Conservation (phyloP, 2,888 invertebrate genomes). For the Spicauda simplicius region DNA sequence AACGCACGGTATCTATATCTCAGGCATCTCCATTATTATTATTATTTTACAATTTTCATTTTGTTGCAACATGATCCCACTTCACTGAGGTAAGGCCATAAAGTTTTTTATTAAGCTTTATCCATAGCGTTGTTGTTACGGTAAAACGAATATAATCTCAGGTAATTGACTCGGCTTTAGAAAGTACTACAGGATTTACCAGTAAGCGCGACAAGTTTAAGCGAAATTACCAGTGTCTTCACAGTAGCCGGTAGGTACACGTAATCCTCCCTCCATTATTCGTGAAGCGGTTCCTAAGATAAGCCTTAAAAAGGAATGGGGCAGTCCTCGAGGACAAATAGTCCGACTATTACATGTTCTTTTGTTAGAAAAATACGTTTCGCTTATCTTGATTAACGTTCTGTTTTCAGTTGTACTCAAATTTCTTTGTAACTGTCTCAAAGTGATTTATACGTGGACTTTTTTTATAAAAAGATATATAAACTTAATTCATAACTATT, state of each 20-base stretch:
- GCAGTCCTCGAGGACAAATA: conserved; percentile 52
- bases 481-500: no score
- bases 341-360: conserved; percentile 44
- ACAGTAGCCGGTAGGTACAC: conserved; percentile 50
- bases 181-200: conserved; percentile 34
- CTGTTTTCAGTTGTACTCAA: conserved; percentile 6
- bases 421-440: conserved; percentile 3
- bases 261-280: conserved; percentile 61
- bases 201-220: conserved; percentile 25
- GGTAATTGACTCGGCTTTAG: conserved; percentile 20
- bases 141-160: conserved; percentile 11
- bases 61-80: conserved; percentile 3
- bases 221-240: conserved; percentile 45
- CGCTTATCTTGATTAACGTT: conserved; percentile 42
- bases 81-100: background rate
- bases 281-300: conserved; percentile 57
- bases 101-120: conserved; percentile 2
- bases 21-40: background rate
- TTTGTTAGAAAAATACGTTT: conserved; percentile 47
- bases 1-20: no score
- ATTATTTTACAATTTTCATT: background rate
- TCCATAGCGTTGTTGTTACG: conserved; percentile 5
- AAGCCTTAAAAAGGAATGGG: conserved; percentile 57
- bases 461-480: no score
- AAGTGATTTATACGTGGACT: background rate